Evolutionary conservation across 92 coral and sea anemone species (phyloP), one percentile per base, ranked within the genome.

Genomic region (Nematostella vectensis): DNA sequence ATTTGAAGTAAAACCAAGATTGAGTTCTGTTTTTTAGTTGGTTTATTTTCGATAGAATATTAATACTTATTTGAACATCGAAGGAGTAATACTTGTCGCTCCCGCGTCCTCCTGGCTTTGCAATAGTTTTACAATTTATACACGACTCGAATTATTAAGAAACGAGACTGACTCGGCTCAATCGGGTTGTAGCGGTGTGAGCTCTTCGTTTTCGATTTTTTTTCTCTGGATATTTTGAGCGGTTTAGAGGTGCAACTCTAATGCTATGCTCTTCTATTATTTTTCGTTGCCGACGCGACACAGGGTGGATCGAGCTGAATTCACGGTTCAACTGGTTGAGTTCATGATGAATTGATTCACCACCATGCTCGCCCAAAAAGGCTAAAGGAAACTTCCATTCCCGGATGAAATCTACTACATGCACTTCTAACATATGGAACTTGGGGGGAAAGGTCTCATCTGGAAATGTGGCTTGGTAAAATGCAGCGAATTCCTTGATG

Each of bases 261-360:
- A 45, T 45, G 23, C 18, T 9, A 17, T 45, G 51, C 18, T 45
- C 51, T 17, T 45, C 51, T 4, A 45, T 4, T 4, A 17, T 45
- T 45, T 45, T 45, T 19, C 23, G 9, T 6, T 9, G 51, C 4
- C 51, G 51, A 11, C 4, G 21, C 4, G 51, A 45, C 4, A 22
- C 51, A 10, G 51, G 51, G 4, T 45, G 51, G 12, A 45, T 19
- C 18, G 51, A 8, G 4, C 4, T 10, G 23, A 10, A 19, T 22
- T 45, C 18, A 4, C 21, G 51, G 51, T 22, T 45, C 18, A 45
- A 19, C 4, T 6, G 23, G 9, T 45, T 45, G 51, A 45, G 23
- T 17, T 45, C 51, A 45, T 45, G 51, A 17, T 45, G 51, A 45
- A 45, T 45, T 6, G 51, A 45, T 45, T 45, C 51, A 45, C 51